Conservation (phyloP, 2,113 vertebrate species). For the Athene noctua region DNA sequence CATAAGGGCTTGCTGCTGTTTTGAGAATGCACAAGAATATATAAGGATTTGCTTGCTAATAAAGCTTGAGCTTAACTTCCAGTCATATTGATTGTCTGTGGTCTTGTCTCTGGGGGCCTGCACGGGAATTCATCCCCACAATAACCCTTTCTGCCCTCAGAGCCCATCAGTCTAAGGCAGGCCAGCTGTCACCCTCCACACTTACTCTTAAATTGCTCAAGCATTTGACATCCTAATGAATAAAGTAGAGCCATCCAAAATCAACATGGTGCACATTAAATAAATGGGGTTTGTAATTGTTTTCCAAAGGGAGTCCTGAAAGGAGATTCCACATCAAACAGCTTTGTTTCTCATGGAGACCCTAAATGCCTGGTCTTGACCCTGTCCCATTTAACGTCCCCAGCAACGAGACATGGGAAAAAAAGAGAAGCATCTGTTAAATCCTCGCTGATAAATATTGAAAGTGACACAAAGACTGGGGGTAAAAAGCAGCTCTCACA, state of each 20-base stretch:
- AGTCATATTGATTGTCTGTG: too few relatives aligned
- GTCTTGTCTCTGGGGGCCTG: too few relatives aligned
- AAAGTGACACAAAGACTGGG: not conserved
- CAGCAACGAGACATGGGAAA: not conserved
- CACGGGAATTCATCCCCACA: too few relatives aligned
- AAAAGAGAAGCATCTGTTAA: not conserved
- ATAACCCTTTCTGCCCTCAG: not conserved
- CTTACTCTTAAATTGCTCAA: not conserved
- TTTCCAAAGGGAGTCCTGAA: not conserved
- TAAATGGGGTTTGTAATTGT: not conserved
- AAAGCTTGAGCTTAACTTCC: too few relatives aligned
- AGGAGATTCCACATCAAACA: not conserved
- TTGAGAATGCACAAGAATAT: too few relatives aligned
- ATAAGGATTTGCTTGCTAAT: too few relatives aligned
- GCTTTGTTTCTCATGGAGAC: not conserved
- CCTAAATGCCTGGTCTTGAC: not conserved
- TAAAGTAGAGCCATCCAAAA: not conserved
- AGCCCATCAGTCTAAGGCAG: not conserved
- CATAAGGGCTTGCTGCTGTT: too few relatives aligned
- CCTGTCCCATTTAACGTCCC: not conserved
- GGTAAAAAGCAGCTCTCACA: not conserved
- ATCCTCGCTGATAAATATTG: not conserved
- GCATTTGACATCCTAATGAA: not conserved
- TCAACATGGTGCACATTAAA: not conserved
- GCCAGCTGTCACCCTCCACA: not conserved